A percentile compares a stretch with the other conserved stretches of the same genome.
Conservation (phyloP, 2,888 invertebrate species). For the Torymus tubicola region DNA sequence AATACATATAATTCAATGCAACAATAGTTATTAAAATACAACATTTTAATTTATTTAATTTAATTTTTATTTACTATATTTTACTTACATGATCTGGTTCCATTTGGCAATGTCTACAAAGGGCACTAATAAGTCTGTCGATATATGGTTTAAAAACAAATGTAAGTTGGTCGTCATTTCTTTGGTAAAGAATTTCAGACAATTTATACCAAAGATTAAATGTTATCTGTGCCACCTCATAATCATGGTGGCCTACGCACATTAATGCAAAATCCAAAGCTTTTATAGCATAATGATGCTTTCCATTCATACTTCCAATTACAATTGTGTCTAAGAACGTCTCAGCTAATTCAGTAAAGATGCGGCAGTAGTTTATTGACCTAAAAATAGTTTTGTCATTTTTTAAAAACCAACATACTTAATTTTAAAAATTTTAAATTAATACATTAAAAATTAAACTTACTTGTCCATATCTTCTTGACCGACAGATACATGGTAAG, state of each 20-base stretch:
- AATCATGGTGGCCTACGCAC: conserved; percentile 98
- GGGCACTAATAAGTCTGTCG: conserved; percentile 90
- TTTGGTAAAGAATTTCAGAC: conserved; percentile 95
- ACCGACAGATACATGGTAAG: conserved; percentile 94
- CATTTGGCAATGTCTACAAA: conserved; percentile 96
- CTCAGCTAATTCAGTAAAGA: conserved; percentile 96
- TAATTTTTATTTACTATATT: conserved; percentile 5
- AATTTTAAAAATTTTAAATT: too few relatives aligned
- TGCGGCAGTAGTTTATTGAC: conserved; percentile 93
- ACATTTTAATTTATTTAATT: background rate
- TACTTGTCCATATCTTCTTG: conserved; percentile 94
- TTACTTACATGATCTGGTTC: conserved; percentile 90
- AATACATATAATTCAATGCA: conserved; percentile 23
- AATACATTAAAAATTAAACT: conserved; percentile 48
- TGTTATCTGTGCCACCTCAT: conserved; percentile 93
- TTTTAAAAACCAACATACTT: too few relatives aligned
- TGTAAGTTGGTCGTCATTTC: conserved; percentile 88
- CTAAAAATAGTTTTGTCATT: conserved; percentile 70
- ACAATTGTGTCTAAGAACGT: conserved; percentile 92
- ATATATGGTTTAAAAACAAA: conserved; percentile 92
- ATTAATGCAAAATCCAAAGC: conserved; percentile 92
- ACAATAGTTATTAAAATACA: conserved; percentile 4
- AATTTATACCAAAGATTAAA: conserved; percentile 98
- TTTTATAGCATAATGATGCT: conserved; percentile 87
- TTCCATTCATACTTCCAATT: conserved; percentile 79